Conservation (phyloP, 2,797 vertebrate species). For the Haliaeetus albicilla region DNA sequence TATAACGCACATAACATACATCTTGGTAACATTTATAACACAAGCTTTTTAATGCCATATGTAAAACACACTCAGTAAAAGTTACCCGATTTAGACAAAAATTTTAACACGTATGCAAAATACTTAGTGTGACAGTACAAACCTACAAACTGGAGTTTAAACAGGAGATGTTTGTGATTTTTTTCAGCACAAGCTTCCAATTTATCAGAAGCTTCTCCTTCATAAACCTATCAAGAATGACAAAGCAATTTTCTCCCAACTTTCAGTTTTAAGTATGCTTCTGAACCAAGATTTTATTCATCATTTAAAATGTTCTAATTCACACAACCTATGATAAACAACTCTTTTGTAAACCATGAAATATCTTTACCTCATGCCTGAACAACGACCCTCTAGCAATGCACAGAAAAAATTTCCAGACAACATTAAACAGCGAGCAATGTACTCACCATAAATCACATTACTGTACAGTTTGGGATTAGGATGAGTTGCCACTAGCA, state of each 20-base stretch:
- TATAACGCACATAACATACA: accelerated
- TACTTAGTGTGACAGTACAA: not conserved
- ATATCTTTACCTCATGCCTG: not conserved
- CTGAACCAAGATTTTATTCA: not conserved
- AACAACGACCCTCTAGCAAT: not conserved
- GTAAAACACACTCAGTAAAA: not conserved
- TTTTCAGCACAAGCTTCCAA: not conserved
- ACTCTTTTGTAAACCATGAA: not conserved
- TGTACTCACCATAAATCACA: conserved; percentile 12
- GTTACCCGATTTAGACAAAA: not conserved
- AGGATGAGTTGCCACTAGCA: conserved; percentile 59
- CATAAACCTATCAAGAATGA: not conserved
- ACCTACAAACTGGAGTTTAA: not conserved
- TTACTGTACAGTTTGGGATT: conserved; percentile 28
- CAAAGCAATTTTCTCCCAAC: not conserved
- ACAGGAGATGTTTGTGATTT: not conserved
- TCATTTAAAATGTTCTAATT: not conserved
- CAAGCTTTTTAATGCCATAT: not conserved
- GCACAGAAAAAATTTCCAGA: not conserved
- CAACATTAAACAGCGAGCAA: not conserved
- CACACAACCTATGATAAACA: not conserved
- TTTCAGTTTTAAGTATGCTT: not conserved
- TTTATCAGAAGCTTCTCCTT: not conserved
- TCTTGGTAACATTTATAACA: accelerated
- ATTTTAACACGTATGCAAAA: not conserved